These are phyloP conservation scores for Noctua janthe DNA, from an alignment of 2,888 invertebrate genomes.

Conservation along the genomic window DNA sequence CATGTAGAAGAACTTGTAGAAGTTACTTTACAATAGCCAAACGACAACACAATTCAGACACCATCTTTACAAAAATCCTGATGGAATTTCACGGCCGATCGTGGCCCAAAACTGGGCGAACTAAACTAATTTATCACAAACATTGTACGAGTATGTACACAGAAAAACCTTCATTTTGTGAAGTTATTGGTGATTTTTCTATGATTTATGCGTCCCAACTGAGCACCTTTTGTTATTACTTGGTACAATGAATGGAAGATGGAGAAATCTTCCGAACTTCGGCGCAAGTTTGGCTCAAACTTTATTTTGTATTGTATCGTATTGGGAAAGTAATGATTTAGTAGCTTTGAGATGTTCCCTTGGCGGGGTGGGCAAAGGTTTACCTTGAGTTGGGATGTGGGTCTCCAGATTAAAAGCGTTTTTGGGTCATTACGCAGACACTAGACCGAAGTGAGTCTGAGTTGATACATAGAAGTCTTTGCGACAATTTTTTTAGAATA, in stretches of 20 bases:
- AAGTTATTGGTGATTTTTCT: constrained; percentile 66
- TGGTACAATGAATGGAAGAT: constrained; percentile 59
- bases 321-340: constrained; percentile 61
- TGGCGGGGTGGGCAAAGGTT: constrained; percentile 8
- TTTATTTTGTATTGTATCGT: constrained; percentile 60
- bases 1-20: too few species aligned
- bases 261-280: constrained; percentile 51
- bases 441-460: neutral
- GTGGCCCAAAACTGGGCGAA: constrained; percentile 43
- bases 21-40: constrained; percentile 7
- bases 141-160: constrained; percentile 33
- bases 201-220: constrained; percentile 66
- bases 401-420: neutral
- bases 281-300: constrained; percentile 49
- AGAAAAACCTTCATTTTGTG: constrained; percentile 44
- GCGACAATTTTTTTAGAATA: neutral
- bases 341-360: constrained; percentile 40
- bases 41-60: constrained; percentile 4
- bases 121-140: constrained; percentile 57
- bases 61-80: constrained; percentile 21
- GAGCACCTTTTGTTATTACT: constrained; percentile 55
- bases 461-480: neutral
- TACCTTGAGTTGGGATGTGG: constrained; percentile 9
- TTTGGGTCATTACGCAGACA: neutral
- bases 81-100: neutral